A percentile compares a stretch with the other conserved stretches of the same genome.
phyloP scores from a whole-genome alignment of 2,888 invertebrate genomes.

The Synanthedon formicaeformis region DNA sequence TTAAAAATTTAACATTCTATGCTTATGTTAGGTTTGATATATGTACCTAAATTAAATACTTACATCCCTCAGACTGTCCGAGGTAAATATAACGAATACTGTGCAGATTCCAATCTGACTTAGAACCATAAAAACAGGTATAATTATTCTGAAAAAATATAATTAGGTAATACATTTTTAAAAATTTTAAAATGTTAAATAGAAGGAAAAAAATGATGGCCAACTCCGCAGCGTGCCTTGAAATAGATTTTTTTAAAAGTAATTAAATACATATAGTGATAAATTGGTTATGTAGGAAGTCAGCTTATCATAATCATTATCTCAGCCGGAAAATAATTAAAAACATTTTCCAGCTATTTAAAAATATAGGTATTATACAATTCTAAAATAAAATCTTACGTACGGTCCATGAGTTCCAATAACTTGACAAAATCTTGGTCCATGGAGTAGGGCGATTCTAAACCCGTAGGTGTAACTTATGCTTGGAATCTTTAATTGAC shows the following conservation, averaged over 20 bases:
- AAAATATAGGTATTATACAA: too few species aligned
- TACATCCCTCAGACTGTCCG: constrained; percentile 43
- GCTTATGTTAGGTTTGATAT: background rate
- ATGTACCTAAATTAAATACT: too few species aligned
- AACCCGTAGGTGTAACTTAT: constrained; percentile 46
- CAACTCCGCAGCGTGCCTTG: too few species aligned
- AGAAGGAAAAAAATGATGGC: too few species aligned
- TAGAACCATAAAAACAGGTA: constrained; percentile 36
- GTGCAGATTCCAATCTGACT: constrained; percentile 44
- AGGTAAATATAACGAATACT: constrained; percentile 36
- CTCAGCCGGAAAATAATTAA: too few species aligned
- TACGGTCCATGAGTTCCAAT: constrained; percentile 34
- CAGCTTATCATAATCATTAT: too few species aligned
- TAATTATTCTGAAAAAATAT: constrained; percentile 25
- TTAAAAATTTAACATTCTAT: background rate
- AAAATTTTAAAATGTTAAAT: background rate
- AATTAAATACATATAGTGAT: too few species aligned
- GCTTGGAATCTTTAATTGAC: constrained; percentile 29
- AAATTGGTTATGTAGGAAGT: too few species aligned
- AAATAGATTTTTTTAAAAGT: too few species aligned
- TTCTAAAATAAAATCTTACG: constrained; percentile 11
- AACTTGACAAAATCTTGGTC: constrained; percentile 21
- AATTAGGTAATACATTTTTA: too few species aligned
- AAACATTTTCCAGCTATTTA: too few species aligned
- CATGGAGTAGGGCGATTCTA: constrained; percentile 35